A percentile compares a stretch with the other conserved stretches of the same genome.
phyloP scores from a whole-genome alignment of 2,113 vertebrate genomes.

The Carlito syrichta region DNA sequence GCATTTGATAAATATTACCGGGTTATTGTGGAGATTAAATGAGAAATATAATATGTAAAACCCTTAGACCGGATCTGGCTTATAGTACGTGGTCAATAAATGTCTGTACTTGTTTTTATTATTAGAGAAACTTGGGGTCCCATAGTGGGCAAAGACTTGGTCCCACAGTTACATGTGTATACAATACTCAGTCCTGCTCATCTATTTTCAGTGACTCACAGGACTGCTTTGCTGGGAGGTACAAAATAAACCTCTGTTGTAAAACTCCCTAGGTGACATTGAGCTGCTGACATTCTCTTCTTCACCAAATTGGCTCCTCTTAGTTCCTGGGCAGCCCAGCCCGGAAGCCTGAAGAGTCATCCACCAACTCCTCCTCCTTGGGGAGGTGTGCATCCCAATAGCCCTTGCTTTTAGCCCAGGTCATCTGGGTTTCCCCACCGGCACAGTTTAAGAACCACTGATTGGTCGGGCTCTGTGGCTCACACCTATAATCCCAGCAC shows the following conservation, averaged over 20 bases:
- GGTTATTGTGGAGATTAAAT: neutral
- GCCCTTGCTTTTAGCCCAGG: neutral
- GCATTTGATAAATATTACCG: neutral
- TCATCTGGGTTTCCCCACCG: neutral
- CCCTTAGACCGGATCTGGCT: neutral
- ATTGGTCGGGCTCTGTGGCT: too few species aligned
- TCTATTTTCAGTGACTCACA: neutral
- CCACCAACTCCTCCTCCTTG: neutral
- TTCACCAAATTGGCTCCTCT: neutral
- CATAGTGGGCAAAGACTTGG: neutral
- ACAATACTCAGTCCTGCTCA: neutral
- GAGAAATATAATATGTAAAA: neutral
- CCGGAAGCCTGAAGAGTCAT: neutral
- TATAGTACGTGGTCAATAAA: neutral
- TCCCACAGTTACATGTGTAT: neutral
- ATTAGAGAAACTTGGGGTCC: neutral
- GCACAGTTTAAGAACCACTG: neutral
- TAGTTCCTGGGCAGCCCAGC: neutral
- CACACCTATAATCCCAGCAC: too few species aligned
- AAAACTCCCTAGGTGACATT: neutral
- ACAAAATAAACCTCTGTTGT: neutral
- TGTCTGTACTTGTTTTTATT: slow-evolving; percentile 29
- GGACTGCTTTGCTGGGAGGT: neutral
- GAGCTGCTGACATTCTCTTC: neutral
- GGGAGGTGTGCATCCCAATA: neutral